Evolutionary conservation across 2,113 vertebrate species (phyloP).

Genomic region (Sitta europaea): DNA sequence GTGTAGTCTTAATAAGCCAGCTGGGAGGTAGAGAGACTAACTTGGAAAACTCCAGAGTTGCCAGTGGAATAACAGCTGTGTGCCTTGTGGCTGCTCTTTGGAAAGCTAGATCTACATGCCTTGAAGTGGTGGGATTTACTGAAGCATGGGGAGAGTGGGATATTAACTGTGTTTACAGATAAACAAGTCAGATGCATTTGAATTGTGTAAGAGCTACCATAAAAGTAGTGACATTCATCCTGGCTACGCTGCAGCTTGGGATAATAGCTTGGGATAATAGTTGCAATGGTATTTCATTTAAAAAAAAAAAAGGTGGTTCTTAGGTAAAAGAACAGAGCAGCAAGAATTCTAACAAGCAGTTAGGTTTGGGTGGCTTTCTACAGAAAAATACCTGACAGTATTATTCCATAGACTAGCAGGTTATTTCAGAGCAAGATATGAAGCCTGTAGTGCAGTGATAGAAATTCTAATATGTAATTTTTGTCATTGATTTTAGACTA

Average conservation of each 20-base stretch:
- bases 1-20: not conserved
- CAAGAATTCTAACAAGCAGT: not conserved
- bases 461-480: not conserved
- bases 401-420: not conserved
- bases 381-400: not conserved
- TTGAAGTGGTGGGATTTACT: not conserved
- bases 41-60: not conserved
- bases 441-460: not conserved
- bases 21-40: not conserved
- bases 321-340: not conserved
- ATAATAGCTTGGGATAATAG: not conserved
- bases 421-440: not conserved
- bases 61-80: not conserved
- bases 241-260: not conserved
- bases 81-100: not conserved
- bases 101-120: not conserved
- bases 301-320: not conserved
- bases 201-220: not conserved
- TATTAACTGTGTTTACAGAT: not conserved
- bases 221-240: not conserved
- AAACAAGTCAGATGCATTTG: not conserved
- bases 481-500: constrained; percentile 45
- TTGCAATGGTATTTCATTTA: not conserved
- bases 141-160: not conserved
- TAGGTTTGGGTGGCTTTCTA: not conserved